Conservation (phyloP, 2,888 invertebrate genomes). For the Apeira syringaria region DNA sequence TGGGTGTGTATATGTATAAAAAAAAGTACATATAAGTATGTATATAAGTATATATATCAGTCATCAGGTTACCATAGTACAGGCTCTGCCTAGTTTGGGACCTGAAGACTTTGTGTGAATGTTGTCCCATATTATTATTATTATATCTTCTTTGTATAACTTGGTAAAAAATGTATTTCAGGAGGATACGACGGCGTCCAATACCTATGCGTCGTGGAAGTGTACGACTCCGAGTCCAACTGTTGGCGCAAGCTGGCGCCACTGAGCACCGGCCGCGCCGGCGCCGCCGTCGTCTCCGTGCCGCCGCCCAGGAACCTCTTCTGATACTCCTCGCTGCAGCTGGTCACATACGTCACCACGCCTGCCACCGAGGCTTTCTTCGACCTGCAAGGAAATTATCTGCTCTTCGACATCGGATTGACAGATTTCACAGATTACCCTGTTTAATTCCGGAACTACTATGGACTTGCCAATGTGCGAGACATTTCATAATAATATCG, state of each 20-base stretch:
- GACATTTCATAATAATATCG: too few relatives aligned
- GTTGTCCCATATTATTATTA: too few relatives aligned
- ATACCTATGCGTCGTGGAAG: conserved; percentile 94
- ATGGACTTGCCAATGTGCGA: too few relatives aligned
- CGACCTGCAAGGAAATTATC: conserved; percentile 7
- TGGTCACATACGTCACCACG: conserved; percentile 39
- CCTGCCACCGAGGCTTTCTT: conserved; percentile 16
- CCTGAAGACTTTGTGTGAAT: too few relatives aligned
- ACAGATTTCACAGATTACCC: conserved; percentile 2
- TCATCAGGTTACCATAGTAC: too few relatives aligned
- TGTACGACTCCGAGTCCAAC: conserved; percentile 93
- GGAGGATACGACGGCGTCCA: conserved; percentile 97
- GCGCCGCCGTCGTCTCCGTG: conserved; percentile 92
- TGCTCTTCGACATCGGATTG: conserved; percentile 21
- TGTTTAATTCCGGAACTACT: too few relatives aligned
- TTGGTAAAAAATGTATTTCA: conserved; percentile 36
- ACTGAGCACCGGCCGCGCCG: conserved; percentile 92
- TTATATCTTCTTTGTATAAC: too few relatives aligned
- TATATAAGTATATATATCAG: too few relatives aligned
- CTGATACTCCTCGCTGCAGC: conserved; percentile 49
- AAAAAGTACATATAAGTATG: too few relatives aligned
- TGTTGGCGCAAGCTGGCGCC: conserved; percentile 91
- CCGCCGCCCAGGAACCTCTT: conserved; percentile 67
- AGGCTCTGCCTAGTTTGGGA: too few relatives aligned
- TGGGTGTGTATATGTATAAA: too few relatives aligned